Evolutionary conservation across 2,797 vertebrate species (phyloP).

Genomic region (Limosa lapponica): DNA sequence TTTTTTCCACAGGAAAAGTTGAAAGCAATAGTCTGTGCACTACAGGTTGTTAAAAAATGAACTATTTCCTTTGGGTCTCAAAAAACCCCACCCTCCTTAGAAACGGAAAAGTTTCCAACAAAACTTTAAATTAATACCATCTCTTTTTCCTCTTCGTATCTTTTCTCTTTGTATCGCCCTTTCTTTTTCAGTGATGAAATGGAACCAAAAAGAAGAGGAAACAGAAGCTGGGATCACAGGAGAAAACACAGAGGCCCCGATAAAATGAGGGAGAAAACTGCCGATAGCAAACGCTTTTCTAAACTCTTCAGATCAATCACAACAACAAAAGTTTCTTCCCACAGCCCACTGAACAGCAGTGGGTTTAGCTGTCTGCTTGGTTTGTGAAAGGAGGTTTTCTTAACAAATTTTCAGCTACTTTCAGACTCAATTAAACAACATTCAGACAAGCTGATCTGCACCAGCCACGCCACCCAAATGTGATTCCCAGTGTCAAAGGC

Average conservation of each 20-base stretch:
- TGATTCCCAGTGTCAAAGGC: not conserved
- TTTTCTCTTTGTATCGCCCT: not conserved
- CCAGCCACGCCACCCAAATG: not conserved
- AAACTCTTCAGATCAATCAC: not conserved
- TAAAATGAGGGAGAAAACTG: not conserved
- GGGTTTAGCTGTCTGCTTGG: not conserved
- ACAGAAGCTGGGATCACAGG: not conserved
- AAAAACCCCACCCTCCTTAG: not conserved
- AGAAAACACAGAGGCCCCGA: not conserved
- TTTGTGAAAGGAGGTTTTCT: not conserved
- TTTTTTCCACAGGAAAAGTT: not conserved
- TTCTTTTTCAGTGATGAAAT: slow-evolving; percentile 6
- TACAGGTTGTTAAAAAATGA: not conserved
- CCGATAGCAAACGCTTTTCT: slow-evolving; percentile 9
- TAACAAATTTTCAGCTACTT: not conserved
- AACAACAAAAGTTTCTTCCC: not conserved
- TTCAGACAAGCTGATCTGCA: not conserved
- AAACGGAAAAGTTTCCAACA: slow-evolving; percentile 8
- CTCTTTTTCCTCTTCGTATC: not conserved
- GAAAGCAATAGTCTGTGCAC: not conserved
- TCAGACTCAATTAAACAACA: not conserved
- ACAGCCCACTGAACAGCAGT: not conserved
- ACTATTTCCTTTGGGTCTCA: not conserved
- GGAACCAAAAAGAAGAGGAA: slow-evolving; percentile 6
- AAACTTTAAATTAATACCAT: not conserved